These are phyloP conservation scores for Stenolophus ochropezus DNA, from an alignment of 2,888 invertebrate species.

Conservation along the genomic window DNA sequence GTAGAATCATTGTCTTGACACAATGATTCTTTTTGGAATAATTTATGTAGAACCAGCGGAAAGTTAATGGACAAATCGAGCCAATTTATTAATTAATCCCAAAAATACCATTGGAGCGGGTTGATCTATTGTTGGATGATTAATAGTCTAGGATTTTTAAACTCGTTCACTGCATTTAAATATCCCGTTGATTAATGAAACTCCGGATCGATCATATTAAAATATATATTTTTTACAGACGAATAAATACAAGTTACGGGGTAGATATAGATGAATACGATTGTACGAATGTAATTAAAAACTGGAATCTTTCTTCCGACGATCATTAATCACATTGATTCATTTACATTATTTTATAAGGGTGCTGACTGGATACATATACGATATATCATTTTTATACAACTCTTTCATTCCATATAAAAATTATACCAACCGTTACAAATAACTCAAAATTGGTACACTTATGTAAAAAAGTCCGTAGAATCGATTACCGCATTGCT, in stretches of 20 bases:
- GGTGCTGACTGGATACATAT: neutral
- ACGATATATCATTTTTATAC: neutral
- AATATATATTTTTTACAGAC: slow-evolving; percentile 49
- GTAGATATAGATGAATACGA: slow-evolving; percentile 40
- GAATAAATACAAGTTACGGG: slow-evolving; percentile 35
- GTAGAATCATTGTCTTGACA: slow-evolving; percentile 31
- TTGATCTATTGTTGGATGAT: slow-evolving; percentile 55
- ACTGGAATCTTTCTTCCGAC: neutral
- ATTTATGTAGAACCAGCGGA: slow-evolving; percentile 46
- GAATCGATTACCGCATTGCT: too few species aligned
- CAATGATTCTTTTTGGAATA: slow-evolving; percentile 24
- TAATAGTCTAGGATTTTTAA: slow-evolving; percentile 56
- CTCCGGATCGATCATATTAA: slow-evolving; percentile 38
- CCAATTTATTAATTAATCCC: slow-evolving; percentile 53
- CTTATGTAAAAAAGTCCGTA: too few species aligned
- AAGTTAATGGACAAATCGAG: slow-evolving; percentile 35
- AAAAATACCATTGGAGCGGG: slow-evolving; percentile 49
- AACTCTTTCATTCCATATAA: too few species aligned
- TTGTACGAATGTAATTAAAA: slow-evolving; percentile 40
- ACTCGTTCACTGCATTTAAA: slow-evolving; percentile 53
- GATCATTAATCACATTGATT: slow-evolving; percentile 14
- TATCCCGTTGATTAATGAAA: slow-evolving; percentile 45
- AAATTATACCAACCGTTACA: too few species aligned
- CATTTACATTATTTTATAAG: neutral
- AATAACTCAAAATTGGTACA: too few species aligned